Percentiles rank a stretch among this genome's conserved stretches.
These are phyloP conservation scores for Drosophila sechellia DNA, from an alignment of 1,140 invertebrate genomes.

Conservation along the genomic window DNA sequence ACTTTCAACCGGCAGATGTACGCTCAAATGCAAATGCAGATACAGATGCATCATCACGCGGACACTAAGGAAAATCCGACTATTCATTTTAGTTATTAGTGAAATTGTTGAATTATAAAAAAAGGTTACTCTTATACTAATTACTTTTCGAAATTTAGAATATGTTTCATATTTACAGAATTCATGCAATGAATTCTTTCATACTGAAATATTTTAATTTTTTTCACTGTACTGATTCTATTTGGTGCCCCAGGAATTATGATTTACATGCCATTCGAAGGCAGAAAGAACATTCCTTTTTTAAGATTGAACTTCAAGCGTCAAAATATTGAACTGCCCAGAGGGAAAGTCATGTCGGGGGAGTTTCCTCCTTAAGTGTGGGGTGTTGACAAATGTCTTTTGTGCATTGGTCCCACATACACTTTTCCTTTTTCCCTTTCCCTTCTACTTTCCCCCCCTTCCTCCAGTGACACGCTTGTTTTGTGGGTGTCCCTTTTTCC, in stretches of 20 bases:
- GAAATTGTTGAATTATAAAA: not conserved
- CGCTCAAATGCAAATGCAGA: slow-evolving; percentile 36
- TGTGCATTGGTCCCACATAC: slow-evolving; percentile 45
- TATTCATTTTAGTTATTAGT: too few species aligned
- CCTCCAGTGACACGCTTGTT: slow-evolving; percentile 29
- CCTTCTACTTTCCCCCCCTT: not conserved
- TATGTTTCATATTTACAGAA: too few species aligned
- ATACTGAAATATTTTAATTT: not conserved
- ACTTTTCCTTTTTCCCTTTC: slow-evolving; percentile 5
- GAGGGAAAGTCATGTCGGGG: slow-evolving; percentile 2
- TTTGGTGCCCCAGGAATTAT: slow-evolving; percentile 43
- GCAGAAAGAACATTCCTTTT: slow-evolving; percentile 20
- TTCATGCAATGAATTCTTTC: too few species aligned
- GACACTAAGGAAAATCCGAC: not conserved
- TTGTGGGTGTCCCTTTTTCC: slow-evolving; percentile 7
- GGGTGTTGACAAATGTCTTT: slow-evolving; percentile 81
- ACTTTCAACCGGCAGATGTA: slow-evolving; percentile 51
- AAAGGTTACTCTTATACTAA: not conserved
- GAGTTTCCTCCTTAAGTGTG: slow-evolving; percentile 60
- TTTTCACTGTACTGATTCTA: slow-evolving; percentile 9
- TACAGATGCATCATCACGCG: slow-evolving; percentile 3
- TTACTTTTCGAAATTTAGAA: too few species aligned
- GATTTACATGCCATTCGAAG: slow-evolving; percentile 49
- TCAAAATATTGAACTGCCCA: slow-evolving; percentile 68
- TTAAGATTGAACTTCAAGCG: slow-evolving; percentile 68